Evolutionary conservation across 2,113 vertebrate species (phyloP).

Genomic region (Eublepharis macularius): DNA sequence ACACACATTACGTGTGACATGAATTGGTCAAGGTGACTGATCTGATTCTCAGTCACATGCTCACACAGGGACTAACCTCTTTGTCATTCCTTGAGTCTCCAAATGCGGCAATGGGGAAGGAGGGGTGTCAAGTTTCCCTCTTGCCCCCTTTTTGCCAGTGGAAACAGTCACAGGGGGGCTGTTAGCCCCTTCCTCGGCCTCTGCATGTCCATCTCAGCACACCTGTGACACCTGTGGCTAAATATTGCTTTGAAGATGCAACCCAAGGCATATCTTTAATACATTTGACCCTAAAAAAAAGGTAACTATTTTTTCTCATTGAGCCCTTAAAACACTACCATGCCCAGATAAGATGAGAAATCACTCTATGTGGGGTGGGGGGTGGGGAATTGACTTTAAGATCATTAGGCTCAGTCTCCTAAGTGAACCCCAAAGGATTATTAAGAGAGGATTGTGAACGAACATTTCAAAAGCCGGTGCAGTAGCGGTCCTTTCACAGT

Average conservation of each 20-base stretch:
- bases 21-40: no score
- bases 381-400: conserved; percentile 27
- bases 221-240: neutral
- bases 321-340: neutral
- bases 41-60: no score
- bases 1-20: conserved; percentile 24
- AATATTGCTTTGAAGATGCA: neutral
- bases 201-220: no score
- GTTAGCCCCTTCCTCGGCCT: no score
- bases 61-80: no score
- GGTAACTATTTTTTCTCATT: conserved; percentile 8
- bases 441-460: conserved; percentile 18
- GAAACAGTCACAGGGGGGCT: no score
- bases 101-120: no score
- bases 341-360: conserved; percentile 27
- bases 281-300: conserved; percentile 21
- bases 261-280: neutral
- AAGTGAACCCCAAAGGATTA: conserved; percentile 16
- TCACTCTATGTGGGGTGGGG: neutral
- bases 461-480: conserved; percentile 23
- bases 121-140: no score
- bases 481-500: conserved; percentile 15
- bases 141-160: no score
- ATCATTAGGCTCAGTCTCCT: conserved; percentile 7
- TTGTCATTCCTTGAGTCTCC: no score